These are phyloP conservation scores for Kryptolebias marmoratus DNA, from an alignment of 2,113 vertebrate species.

Conservation along the genomic window DNA sequence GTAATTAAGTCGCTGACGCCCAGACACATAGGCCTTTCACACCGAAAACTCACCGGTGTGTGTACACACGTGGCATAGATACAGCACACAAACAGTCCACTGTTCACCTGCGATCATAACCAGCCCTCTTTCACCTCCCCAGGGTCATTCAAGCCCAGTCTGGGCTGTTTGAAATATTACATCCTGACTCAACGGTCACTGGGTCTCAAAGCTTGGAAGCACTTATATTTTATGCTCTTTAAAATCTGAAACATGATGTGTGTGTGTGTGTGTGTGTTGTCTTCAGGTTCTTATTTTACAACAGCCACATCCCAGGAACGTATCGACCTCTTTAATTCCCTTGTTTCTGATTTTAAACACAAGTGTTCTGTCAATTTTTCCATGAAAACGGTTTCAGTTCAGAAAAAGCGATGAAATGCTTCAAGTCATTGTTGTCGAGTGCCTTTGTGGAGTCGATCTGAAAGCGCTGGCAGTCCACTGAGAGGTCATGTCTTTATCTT, in stretches of 20 bases:
- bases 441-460: slow-evolving; percentile 43
- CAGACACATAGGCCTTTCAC: slow-evolving; percentile 78
- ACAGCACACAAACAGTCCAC: slow-evolving; percentile 69
- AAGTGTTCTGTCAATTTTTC: slow-evolving; percentile 22
- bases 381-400: slow-evolving; percentile 2
- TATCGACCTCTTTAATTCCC: neutral
- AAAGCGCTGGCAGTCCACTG: slow-evolving; percentile 31
- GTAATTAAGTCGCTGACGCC: slow-evolving; percentile 73
- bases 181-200: slow-evolving; percentile 51
- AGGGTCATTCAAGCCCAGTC: slow-evolving; percentile 34
- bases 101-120: slow-evolving; percentile 61
- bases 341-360: slow-evolving; percentile 22
- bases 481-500: slow-evolving; percentile 72
- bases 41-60: slow-evolving; percentile 42
- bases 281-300: neutral
- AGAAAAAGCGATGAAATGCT: slow-evolving; percentile 36
- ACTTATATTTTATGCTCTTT: slow-evolving; percentile 4
- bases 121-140: slow-evolving; percentile 26
- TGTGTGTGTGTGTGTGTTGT: neutral
- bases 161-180: slow-evolving; percentile 55
- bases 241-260: neutral
- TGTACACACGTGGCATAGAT: slow-evolving; percentile 73
- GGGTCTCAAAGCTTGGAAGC: neutral
- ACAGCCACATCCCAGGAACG: neutral
- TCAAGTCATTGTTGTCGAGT: slow-evolving; percentile 32